These are phyloP conservation scores for Campylomormyrus tamandua DNA, from an alignment of 2,113 vertebrate species.

Conservation along the genomic window DNA sequence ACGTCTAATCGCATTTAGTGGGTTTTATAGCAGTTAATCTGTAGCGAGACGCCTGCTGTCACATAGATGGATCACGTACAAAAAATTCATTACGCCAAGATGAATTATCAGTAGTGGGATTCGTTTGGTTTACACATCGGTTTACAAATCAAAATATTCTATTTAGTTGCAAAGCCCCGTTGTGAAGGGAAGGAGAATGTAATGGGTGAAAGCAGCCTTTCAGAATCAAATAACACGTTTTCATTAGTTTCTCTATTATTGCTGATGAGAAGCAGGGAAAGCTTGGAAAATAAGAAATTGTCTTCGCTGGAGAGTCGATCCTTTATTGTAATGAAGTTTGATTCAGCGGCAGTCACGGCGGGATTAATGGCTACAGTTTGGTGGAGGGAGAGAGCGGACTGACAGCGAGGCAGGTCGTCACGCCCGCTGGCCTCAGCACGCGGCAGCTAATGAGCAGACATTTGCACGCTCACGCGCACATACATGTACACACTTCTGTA, in stretches of 20 bases:
- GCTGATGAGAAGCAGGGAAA: constrained; percentile 34
- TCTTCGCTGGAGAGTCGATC: constrained; percentile 35
- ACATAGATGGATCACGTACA: background rate
- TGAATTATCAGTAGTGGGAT: background rate
- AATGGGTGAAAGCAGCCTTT: constrained; percentile 3
- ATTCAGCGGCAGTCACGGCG: constrained; percentile 21
- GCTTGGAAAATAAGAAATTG: constrained; percentile 38
- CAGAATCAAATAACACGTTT: constrained; percentile 12
- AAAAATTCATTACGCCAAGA: background rate
- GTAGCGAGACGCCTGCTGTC: background rate
- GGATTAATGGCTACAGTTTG: constrained; percentile 32
- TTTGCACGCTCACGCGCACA: background rate
- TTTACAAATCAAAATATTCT: constrained; percentile 12
- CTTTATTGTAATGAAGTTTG: constrained; percentile 36
- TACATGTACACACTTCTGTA: background rate
- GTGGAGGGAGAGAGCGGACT: background rate
- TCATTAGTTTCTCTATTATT: background rate
- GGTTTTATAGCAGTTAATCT: background rate
- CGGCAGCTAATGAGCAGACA: background rate
- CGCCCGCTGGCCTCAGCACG: background rate
- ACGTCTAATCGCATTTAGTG: background rate
- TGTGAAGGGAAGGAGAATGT: constrained; percentile 1
- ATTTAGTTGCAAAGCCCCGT: background rate
- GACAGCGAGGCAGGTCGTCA: background rate
- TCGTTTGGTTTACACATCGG: background rate